phyloP scores from a whole-genome alignment of 2,888 invertebrate species.

The Chymomyza procnemis region DNA sequence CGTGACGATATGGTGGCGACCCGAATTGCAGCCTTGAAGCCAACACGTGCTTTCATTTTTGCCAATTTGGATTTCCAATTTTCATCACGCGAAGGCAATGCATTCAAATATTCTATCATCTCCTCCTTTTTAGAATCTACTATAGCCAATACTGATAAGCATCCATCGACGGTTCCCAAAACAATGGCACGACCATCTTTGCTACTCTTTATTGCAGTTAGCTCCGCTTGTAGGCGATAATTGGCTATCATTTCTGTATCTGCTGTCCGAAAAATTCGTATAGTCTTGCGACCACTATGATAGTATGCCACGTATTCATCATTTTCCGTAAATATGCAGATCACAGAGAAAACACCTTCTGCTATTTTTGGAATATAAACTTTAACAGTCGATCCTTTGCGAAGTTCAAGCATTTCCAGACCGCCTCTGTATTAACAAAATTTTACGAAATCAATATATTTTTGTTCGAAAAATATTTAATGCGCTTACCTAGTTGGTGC shows the following conservation, averaged over 20 bases:
- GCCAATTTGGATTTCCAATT: conserved; percentile 85
- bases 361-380: conserved; percentile 96
- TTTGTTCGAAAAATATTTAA: neutral
- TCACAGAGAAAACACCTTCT: conserved; percentile 97
- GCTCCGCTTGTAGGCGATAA: conserved; percentile 92
- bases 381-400: conserved; percentile 91
- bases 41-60: conserved; percentile 82
- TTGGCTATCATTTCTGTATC: conserved; percentile 96
- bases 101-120: conserved; percentile 82
- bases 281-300: conserved; percentile 94
- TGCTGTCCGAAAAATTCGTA: conserved; percentile 92
- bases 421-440: conserved; percentile 85
- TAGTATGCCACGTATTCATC: conserved; percentile 98
- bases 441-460: neutral
- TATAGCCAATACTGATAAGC: conserved; percentile 92
- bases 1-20: conserved; percentile 81
- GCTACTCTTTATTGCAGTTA: conserved; percentile 89
- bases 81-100: conserved; percentile 85
- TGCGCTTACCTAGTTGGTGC: conserved; percentile 86
- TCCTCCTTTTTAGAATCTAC: conserved; percentile 85
- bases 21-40: conserved; percentile 84
- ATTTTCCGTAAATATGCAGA: conserved; percentile 94
- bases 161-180: conserved; percentile 95
- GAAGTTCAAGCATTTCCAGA: conserved; percentile 93
- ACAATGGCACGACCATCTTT: conserved; percentile 89